Base-by-base conservation (phyloP, 23 tunicate species). In the Trididemnum nubilum region DNA sequence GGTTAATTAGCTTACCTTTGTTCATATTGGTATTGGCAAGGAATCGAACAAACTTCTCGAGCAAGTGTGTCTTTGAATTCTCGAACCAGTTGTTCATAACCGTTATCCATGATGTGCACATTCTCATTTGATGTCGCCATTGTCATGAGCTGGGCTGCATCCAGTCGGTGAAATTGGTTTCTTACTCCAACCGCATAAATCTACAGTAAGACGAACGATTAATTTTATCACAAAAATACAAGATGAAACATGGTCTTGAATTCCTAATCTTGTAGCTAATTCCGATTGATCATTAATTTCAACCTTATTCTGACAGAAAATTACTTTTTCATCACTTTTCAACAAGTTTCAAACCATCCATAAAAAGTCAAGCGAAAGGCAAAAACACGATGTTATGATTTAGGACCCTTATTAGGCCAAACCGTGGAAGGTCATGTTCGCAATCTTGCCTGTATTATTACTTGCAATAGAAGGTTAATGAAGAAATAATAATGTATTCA, bases 11-110 rank as follows among this genome's bases (percentile, higher is more conserved):
- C 37, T 69, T 63, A 85, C 88, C 88, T 75, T 37, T 76, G 71
- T 75, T 88, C 83, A 49, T 88, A 88, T 82, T 88, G 72, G 33
- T 37, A 66, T 33, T 76, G 44, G 61, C 92, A 88, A 36, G 92
- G 92, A 49, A 88, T 26, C 92, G 83, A 88, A 58, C 92, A 88
- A 5, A 88, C 92, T 31, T 88, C 92, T 18, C 24, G 28, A 33
- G 85, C 65, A 31, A 88, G 64, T 35, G 22, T 36, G 3, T 75
- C 38, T 26, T 49, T 74, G 50, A 88, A 85, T 30, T 82, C 74
- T 3, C 51, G 44, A 21, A 72, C 86, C 37, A 88, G 83, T 65
- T 81, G 38, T 35, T 75, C 72, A 60, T 88, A 88, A 1, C 92
- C 92, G 23, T 82, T 76, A 40, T 82, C 79, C 36, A 88, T 82